A percentile compares a stretch with the other conserved stretches of the same genome.
Conservation (phyloP, 1,140 invertebrate genomes). For the Macrostomum lignano region DNA sequence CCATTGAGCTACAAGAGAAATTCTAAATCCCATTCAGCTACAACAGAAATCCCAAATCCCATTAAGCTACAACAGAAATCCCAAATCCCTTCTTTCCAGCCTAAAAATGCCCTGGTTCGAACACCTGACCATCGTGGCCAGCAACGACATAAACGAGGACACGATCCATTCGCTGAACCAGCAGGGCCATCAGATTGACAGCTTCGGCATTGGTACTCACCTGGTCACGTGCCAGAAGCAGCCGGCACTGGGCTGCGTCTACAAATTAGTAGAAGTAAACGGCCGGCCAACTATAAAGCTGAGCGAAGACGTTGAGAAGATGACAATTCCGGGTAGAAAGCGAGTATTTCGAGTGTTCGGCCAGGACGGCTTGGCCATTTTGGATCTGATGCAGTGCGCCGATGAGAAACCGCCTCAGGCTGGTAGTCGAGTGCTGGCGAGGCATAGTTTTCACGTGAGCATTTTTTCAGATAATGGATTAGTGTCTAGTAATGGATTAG, state of each 20-base stretch:
- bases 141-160: constrained; percentile 96
- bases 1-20: too few relatives aligned
- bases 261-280: constrained; percentile 86
- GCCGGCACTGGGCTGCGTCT: constrained; percentile 86
- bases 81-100: constrained; percentile 22
- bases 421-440: too few relatives aligned
- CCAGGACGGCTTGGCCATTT: constrained; percentile 39
- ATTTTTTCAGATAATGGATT: too few relatives aligned
- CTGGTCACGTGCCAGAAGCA: constrained; percentile 51
- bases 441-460: too few relatives aligned
- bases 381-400: too few relatives aligned
- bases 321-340: constrained; percentile 80
- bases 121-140: constrained; percentile 64
- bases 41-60: too few relatives aligned
- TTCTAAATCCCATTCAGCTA: too few relatives aligned
- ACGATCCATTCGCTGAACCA: constrained; percentile 88
- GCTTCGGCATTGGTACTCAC: constrained; percentile 87
- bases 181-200: constrained; percentile 73
- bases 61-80: too few relatives aligned
- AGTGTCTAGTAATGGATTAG: too few relatives aligned
- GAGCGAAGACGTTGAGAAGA: constrained; percentile 85
- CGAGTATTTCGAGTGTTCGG: constrained; percentile 51
- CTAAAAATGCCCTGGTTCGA: constrained; percentile 50
- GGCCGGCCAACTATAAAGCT: constrained; percentile 68
- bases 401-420: too few relatives aligned